These are phyloP conservation scores for Orthonychiurus folsomi DNA, from an alignment of 2,888 invertebrate species.

Conservation along the genomic window DNA sequence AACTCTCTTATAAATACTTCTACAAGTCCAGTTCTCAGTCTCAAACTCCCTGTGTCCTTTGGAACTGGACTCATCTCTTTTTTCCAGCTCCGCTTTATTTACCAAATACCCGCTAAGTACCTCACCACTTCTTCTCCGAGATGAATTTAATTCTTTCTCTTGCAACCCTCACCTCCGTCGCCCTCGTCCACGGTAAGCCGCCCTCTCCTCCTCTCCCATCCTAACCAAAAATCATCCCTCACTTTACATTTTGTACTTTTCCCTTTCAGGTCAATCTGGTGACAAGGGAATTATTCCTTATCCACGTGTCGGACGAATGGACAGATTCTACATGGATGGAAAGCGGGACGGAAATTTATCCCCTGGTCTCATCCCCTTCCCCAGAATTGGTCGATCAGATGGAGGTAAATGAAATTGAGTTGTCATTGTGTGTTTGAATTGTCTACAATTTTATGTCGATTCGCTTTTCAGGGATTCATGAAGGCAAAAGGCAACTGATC, in stretches of 20 bases:
- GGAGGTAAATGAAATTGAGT: slow-evolving; percentile 18
- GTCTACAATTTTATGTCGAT: background rate
- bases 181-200: slow-evolving; percentile 25
- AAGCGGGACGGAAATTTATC: slow-evolving; percentile 18
- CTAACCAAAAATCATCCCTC: background rate
- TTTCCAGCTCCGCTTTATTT: too few relatives aligned
- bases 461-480: slow-evolving; percentile 37
- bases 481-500: slow-evolving; percentile 39
- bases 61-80: background rate
- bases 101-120: too few relatives aligned
- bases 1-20: slow-evolving; percentile 17
- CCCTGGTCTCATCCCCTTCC: slow-evolving; percentile 36
- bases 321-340: slow-evolving; percentile 25
- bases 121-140: too few relatives aligned
- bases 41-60: slow-evolving; percentile 9
- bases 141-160: slow-evolving; percentile 32
- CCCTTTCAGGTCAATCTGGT: slow-evolving; percentile 28
- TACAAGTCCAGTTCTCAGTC: background rate
- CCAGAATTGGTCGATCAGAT: slow-evolving; percentile 34
- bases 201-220: background rate
- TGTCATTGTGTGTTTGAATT: background rate
- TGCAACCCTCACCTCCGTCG: slow-evolving; percentile 23
- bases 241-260: background rate
- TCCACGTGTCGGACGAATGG: slow-evolving; percentile 37
- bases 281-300: slow-evolving; percentile 40